Percentiles rank a stretch among this genome's conserved stretches.
Conservation (phyloP, 2,113 vertebrate species). For the Amblyornis subalaris region DNA sequence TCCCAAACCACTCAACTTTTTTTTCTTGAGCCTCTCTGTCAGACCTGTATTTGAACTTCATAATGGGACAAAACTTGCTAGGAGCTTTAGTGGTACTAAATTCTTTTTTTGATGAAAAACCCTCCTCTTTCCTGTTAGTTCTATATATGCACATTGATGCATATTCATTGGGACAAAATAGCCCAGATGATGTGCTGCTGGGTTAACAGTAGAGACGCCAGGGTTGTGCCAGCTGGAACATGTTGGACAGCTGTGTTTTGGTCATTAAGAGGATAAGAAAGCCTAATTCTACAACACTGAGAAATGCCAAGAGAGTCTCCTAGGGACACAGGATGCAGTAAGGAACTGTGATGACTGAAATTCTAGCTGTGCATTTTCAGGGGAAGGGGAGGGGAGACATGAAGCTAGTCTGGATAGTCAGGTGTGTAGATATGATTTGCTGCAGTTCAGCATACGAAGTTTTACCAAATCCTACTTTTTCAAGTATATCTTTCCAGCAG, state of each 20-base stretch:
- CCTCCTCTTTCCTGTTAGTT: not conserved
- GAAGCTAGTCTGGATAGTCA: not conserved
- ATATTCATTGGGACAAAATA: not conserved
- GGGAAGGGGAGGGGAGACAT: rapidly evolving
- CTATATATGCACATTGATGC: rapidly evolving
- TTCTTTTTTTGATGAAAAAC: not conserved
- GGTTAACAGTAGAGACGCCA: not conserved
- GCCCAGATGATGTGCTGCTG: not conserved
- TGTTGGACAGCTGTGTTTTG: slow-evolving; percentile 33
- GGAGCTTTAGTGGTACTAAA: not conserved
- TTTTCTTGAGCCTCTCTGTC: not conserved
- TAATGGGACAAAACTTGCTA: not conserved
- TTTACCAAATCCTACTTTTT: not conserved
- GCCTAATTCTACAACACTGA: slow-evolving; percentile 9
- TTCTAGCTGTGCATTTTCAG: not conserved
- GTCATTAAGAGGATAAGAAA: slow-evolving; percentile 45
- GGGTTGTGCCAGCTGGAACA: not conserved
- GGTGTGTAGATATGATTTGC: not conserved
- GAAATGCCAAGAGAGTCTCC: not conserved
- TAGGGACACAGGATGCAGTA: not conserved
- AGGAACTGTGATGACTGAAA: not conserved
- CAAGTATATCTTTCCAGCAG: not conserved
- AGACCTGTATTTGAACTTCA: not conserved
- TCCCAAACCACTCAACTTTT: not conserved
- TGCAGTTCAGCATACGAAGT: not conserved